phyloP scores from a whole-genome alignment of 1,140 invertebrate species.

The Drosophila mojavensis region DNA sequence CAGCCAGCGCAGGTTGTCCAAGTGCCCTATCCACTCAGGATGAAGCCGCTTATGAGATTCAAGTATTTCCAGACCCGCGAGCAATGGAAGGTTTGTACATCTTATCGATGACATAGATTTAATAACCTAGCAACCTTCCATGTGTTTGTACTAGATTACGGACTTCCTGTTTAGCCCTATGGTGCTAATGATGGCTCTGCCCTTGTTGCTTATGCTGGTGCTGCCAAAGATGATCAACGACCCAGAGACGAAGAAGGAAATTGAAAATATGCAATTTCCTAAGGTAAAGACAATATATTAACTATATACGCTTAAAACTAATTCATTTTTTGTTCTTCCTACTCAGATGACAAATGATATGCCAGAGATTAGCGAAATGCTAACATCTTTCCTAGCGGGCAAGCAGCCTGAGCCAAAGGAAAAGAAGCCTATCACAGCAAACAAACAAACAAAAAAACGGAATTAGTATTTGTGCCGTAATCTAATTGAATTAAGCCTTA shows the following conservation, averaged over 20 bases:
- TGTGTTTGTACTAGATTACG: conserved; percentile 86
- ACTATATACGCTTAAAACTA: neutral
- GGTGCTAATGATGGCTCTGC: conserved; percentile 98
- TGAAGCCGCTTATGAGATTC: conserved; percentile 92
- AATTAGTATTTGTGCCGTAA: conserved; percentile 52
- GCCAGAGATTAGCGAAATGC: conserved; percentile 95
- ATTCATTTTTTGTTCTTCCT: neutral
- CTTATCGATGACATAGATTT: neutral
- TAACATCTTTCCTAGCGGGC: conserved; percentile 91
- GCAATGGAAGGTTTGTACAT: conserved; percentile 90
- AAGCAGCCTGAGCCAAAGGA: conserved; percentile 78
- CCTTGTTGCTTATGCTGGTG: conserved; percentile 95
- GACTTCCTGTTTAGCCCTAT: conserved; percentile 98
- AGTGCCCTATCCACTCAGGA: conserved; percentile 95
- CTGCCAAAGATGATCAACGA: conserved; percentile 98
- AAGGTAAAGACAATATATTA: conserved; percentile 48
- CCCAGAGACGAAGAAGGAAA: conserved; percentile 96
- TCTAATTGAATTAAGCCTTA: conserved; percentile 35
- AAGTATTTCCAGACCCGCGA: conserved; percentile 97
- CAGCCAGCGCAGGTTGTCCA: conserved; percentile 95
- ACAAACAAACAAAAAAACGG: conserved; percentile 78
- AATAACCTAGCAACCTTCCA: neutral
- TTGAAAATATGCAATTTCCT: conserved; percentile 90
- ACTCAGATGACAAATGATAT: conserved; percentile 90
- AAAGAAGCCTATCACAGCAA: conserved; percentile 63